These are phyloP conservation scores for Meda fulgida DNA, from an alignment of 2,797 vertebrate genomes.

Conservation along the genomic window DNA sequence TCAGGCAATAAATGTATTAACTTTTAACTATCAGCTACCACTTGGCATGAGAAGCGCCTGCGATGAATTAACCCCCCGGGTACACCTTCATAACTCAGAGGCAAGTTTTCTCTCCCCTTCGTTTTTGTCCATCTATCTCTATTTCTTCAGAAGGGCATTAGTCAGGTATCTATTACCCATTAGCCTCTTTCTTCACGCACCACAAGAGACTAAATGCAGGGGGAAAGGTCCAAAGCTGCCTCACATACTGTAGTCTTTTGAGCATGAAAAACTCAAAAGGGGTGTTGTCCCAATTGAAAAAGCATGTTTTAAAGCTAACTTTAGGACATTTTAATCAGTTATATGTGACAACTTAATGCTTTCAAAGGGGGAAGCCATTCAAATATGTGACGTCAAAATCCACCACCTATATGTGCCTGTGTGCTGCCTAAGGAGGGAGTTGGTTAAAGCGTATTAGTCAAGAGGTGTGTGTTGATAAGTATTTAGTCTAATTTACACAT, in stretches of 20 bases:
- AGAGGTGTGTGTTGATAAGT: conserved; percentile 59
- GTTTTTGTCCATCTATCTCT: conserved; percentile 67
- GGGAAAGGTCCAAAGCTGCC: conserved; percentile 52
- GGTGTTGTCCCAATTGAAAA: conserved; percentile 34
- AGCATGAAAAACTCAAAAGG: conserved; percentile 24
- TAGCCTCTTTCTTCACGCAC: conserved; percentile 53
- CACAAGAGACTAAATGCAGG: conserved; percentile 41
- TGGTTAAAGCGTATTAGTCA: conserved; percentile 49
- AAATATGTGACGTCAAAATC: not conserved
- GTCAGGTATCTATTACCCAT: conserved; percentile 75
- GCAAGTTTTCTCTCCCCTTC: conserved; percentile 57
- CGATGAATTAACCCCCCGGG: conserved; percentile 80
- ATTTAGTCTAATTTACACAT: conserved; percentile 40
- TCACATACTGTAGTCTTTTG: conserved; percentile 22
- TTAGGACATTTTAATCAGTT: not conserved
- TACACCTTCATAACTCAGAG: conserved; percentile 73
- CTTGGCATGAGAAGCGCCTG: conserved; percentile 71
- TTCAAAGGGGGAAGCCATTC: not conserved
- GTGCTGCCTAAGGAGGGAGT: conserved; percentile 48
- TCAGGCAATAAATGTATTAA: conserved; percentile 90
- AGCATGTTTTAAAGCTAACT: conserved; percentile 13
- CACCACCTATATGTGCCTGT: conserved; percentile 13
- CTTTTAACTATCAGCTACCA: conserved; percentile 87
- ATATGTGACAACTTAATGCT: not conserved
- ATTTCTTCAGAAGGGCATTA: conserved; percentile 65